Base-by-base conservation (phyloP, 2,888 invertebrate genomes). In the Andricus curvator region DNA sequence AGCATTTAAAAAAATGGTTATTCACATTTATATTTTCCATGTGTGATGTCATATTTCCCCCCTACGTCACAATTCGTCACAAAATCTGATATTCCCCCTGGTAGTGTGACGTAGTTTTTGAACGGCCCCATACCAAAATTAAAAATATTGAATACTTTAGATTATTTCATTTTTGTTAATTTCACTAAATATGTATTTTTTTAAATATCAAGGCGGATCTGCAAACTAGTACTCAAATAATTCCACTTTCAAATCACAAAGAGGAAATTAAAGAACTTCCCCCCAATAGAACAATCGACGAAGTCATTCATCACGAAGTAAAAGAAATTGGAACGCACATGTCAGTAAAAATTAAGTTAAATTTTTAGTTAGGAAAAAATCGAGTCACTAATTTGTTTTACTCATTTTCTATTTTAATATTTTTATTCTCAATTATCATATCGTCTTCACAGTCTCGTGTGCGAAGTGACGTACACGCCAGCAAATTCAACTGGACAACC, bases 321-420 rank as follows among this genome's bases (percentile, higher is more conserved):
- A 99, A 99, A 93, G 99, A 99, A 94, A 96, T 98, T 86, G 99
- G 99, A 65, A 98, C 98, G 68, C 99, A 99, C 91, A 99, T 99
- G 97, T 97, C 94, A 93, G 95, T 90, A 83, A 81, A n/a, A 66
- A 80, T 22, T 33, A 79, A 66, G 74, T 65, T 13, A 17, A 33
- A 11, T n/a, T 25, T 64, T 29, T 78, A 64, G 20, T 6, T 17
- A 56, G 37, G 17, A 4, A 56, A 37, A 29, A 20, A 37, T 65
- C 11, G 41, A 41, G 0, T 41, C 3, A 41, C 41, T 41, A 41
- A 2, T 41, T 41, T 41, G 11, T 41, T 41, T 41, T 2, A 13
- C 13, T 11, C 13, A 41, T 41, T 62, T 44, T 11, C 41, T 41
- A 20, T 48, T 65, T 62, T 44, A 44, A 70, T 41, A 66, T 51